Evolutionary conservation across 2,888 invertebrate species (phyloP), one percentile per base, ranked within the genome.

Genomic region (Amblyjoppa proteus): DNA sequence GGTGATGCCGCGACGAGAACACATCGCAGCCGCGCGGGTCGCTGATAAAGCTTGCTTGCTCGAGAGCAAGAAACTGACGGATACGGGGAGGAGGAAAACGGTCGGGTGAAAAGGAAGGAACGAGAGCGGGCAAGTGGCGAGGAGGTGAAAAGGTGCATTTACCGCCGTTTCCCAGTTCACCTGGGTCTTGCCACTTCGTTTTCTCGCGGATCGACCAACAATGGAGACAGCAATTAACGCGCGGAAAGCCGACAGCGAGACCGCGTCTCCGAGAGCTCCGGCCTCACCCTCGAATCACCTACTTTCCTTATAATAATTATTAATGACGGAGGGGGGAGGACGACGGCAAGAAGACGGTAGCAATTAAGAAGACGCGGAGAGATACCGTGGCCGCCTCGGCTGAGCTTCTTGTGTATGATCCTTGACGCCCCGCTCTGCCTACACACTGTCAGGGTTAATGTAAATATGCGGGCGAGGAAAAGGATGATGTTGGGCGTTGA

Each of bases 191-290:
- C 86, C 85, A 87, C 87, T 85, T 80, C 84, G 85, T 83, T 80
- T 34, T n/a, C 71, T 61, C 69, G 16, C 16, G 81, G 84, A 87
- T 88, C 87, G 83, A 81, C 74, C 87, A 80, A 87, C 87, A 84
- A 87, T 84, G 84, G 83, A 87, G 83, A 84, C 84, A 82, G 84
- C 84, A 87, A 88, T 88, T 86, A 88, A 78, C 84, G 81, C 87
- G 61, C 53, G 58, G 70, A 56, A 45, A 70, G 53, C 31, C 64
- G 28, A 53, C 56, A 74, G 77, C 53, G 34, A 16, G 34, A 25
- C 25, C 75, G 51, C 45, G 49, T 25, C 77, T 41, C 31, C 31
- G 71, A 53, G 58, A 61, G 66, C 70, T 6, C 45, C 45, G 20
- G 28, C 34, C 38, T n/a, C 53, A 45, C 81, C 76, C 53, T 68